Percentiles rank a stretch among this genome's conserved stretches.
Evolutionary conservation across 2,797 vertebrate genomes (phyloP).

Genomic region (Diplodus sargus): DNA sequence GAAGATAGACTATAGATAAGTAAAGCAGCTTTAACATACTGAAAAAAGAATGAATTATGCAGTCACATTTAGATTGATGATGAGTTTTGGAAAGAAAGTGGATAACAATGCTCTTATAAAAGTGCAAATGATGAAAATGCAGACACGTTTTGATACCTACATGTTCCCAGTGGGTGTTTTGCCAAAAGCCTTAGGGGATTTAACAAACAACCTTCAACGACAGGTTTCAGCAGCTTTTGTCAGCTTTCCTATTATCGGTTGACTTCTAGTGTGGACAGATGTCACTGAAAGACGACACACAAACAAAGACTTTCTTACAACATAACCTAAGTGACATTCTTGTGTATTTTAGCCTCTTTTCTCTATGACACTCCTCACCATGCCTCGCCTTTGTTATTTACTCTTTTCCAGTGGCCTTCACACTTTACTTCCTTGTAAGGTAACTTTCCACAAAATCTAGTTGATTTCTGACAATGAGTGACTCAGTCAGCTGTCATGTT

Average conservation of each 20-base stretch:
- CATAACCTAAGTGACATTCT: not conserved
- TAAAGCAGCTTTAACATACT: not conserved
- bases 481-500: constrained; percentile 3
- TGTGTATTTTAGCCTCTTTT: not conserved
- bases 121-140: too few relatives aligned
- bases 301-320: not conserved
- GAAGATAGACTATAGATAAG: not conserved
- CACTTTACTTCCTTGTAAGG: not conserved
- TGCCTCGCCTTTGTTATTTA: not conserved
- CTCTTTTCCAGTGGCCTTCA: not conserved
- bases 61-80: not conserved
- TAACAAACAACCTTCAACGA: too few relatives aligned
- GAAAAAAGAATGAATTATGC: not conserved
- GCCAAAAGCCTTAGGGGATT: not conserved
- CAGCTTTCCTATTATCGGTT: not conserved
- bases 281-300: not conserved
- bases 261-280: constrained; percentile 8
- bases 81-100: not conserved
- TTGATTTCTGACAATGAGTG: not conserved
- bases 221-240: constrained; percentile 16
- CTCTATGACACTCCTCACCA: not conserved
- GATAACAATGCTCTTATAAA: too few relatives aligned
- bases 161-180: too few relatives aligned
- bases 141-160: too few relatives aligned
- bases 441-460: not conserved